Evolutionary conservation across 1,140 invertebrate species (phyloP).

Genomic region (Cherax destructor): DNA sequence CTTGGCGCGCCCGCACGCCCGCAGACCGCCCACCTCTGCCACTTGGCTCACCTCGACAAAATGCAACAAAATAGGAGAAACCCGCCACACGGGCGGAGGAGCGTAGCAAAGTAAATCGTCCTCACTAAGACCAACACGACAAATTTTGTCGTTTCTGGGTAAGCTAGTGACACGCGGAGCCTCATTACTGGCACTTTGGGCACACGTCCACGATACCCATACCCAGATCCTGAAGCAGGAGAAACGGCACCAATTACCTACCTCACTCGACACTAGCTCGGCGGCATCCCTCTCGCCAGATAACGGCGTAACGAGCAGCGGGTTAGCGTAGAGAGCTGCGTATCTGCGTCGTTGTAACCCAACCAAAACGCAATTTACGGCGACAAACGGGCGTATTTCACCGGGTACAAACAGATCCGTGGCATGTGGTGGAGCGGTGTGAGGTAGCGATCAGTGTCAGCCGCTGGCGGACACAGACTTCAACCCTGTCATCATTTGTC

Average conservation of each 20-base stretch:
- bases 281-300: neutral
- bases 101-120: constrained; percentile 37
- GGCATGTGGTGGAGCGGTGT: constrained; percentile 4
- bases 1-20: neutral
- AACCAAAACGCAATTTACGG: neutral
- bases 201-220: constrained; percentile 7
- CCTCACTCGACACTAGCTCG: constrained; percentile 16
- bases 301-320: constrained; percentile 21
- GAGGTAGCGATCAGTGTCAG: constrained; percentile 45
- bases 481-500: constrained; percentile 48
- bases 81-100: constrained; percentile 43
- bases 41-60: constrained; percentile 20
- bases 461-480: constrained; percentile 26
- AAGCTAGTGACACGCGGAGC: constrained; percentile 35
- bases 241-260: constrained; percentile 19
- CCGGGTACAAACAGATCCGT: constrained; percentile 34
- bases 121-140: constrained; percentile 19
- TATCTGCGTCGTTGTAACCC: neutral
- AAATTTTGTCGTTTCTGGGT: constrained; percentile 57
- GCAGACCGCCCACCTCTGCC: neutral
- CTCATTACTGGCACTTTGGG: constrained; percentile 16
- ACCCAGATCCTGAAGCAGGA: constrained; percentile 17
- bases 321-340: constrained; percentile 21
- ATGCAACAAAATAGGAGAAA: constrained; percentile 45
- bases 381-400: constrained; percentile 20